phyloP scores from a whole-genome alignment of 2,888 invertebrate species.

The Aporophyla nigra region DNA sequence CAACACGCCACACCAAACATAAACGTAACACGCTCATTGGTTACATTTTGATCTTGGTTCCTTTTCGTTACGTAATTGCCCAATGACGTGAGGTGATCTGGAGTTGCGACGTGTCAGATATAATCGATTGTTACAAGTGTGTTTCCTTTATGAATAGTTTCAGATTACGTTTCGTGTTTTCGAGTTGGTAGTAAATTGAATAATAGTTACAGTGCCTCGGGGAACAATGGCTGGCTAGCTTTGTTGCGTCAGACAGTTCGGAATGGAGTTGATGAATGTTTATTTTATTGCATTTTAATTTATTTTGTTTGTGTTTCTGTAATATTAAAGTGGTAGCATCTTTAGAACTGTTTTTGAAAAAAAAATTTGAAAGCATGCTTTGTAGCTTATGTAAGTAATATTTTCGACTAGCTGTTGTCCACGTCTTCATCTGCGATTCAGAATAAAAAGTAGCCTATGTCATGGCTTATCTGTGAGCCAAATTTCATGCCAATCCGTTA shows the following conservation, averaged over 20 bases:
- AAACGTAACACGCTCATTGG: conserved; percentile 19
- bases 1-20: conserved; percentile 23
- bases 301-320: conserved; percentile 15
- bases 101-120: not conserved
- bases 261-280: conserved; percentile 42
- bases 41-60: conserved; percentile 3
- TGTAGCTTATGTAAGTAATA: not conserved
- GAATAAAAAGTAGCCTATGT: too few species aligned
- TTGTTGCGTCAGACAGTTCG: conserved; percentile 54
- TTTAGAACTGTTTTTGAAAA: not conserved
- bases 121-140: conserved; percentile 3
- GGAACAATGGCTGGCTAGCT: conserved; percentile 55
- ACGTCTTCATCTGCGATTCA: too few species aligned
- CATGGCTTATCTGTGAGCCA: too few species aligned
- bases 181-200: conserved; percentile 64
- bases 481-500: too few species aligned
- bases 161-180: conserved; percentile 54
- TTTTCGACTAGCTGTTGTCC: not conserved
- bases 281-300: conserved; percentile 40
- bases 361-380: not conserved
- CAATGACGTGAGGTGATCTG: conserved; percentile 11
- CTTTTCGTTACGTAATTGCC: not conserved
- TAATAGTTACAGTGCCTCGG: conserved; percentile 59
- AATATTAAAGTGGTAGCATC: not conserved
- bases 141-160: conserved; percentile 27